Percentiles rank a stretch among this genome's conserved stretches.
Conservation (phyloP, 1,140 invertebrate species). For the Cydia amplana region DNA sequence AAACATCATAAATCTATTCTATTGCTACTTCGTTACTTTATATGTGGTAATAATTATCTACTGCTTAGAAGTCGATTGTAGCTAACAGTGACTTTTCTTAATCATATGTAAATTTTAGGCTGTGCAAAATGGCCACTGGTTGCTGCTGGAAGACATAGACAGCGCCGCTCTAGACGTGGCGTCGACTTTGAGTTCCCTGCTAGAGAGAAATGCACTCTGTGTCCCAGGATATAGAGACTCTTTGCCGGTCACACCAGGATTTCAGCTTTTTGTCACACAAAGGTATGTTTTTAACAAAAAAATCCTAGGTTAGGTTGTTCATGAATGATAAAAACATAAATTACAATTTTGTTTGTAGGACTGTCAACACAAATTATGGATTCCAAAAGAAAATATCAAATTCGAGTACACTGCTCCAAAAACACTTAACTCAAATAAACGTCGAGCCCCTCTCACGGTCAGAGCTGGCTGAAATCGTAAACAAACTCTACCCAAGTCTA, state of each 20-base stretch:
- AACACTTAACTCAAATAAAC: slow-evolving; percentile 90
- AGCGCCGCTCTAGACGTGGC: slow-evolving; percentile 95
- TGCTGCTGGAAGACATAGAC: slow-evolving; percentile 98
- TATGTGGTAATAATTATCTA: no score
- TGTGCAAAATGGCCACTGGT: slow-evolving; percentile 92
- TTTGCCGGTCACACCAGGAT: slow-evolving; percentile 88
- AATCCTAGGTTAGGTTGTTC: background rate
- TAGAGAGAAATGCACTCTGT: slow-evolving; percentile 91
- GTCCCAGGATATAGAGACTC: slow-evolving; percentile 93
- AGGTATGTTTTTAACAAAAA: slow-evolving; percentile 79
- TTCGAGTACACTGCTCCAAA: slow-evolving; percentile 85
- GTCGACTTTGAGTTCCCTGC: slow-evolving; percentile 90
- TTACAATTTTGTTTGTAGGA: slow-evolving; percentile 76
- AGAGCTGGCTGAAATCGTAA: slow-evolving; percentile 86
- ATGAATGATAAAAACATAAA: background rate
- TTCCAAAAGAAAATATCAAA: slow-evolving; percentile 84
- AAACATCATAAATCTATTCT: no score
- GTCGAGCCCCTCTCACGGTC: slow-evolving; percentile 87
- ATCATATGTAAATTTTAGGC: slow-evolving; percentile 80
- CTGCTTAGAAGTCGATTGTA: no score
- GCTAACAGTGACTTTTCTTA: background rate
- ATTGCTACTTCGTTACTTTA: background rate
- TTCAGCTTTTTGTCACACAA: slow-evolving; percentile 95
- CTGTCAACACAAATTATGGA: slow-evolving; percentile 79
- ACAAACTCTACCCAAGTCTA: slow-evolving; percentile 86